Evolutionary conservation across 2,113 vertebrate species (phyloP).

Genomic region (Perca flavescens): DNA sequence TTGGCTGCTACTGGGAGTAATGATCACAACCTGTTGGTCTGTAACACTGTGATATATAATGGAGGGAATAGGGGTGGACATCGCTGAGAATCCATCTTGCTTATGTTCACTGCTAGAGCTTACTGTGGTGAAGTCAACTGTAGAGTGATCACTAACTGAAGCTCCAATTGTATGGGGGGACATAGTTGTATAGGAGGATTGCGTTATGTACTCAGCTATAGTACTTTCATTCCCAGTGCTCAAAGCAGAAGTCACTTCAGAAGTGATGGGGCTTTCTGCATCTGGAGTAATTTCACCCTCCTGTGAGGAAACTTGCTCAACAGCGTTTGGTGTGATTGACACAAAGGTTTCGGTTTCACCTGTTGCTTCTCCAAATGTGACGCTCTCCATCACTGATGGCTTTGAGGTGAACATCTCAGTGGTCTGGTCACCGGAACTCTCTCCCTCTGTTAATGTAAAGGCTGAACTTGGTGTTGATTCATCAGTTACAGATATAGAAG

Average conservation of each 20-base stretch:
- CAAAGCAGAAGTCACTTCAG: constrained; percentile 23
- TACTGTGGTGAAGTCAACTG: constrained; percentile 35
- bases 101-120: constrained; percentile 51
- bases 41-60: constrained; percentile 69
- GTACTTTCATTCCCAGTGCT: constrained; percentile 6
- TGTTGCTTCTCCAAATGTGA: constrained; percentile 68
- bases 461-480: constrained; percentile 21
- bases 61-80: constrained; percentile 63
- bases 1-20: constrained; percentile 68
- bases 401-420: constrained; percentile 24
- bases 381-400: constrained; percentile 19
- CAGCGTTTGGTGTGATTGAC: constrained; percentile 52
- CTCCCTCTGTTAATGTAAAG: constrained; percentile 36
- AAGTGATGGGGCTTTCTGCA: constrained; percentile 5
- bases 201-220: constrained; percentile 33
- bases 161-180: constrained; percentile 3
- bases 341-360: constrained; percentile 66
- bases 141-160: constrained; percentile 27
- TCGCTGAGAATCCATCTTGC: constrained; percentile 31
- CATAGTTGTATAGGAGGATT: constrained; percentile 9
- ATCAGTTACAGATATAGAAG: constrained; percentile 17
- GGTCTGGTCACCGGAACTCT: constrained; percentile 40
- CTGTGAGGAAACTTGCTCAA: constrained; percentile 48
- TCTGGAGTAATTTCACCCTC: constrained; percentile 21
- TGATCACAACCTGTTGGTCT: constrained; percentile 76